Percentiles rank a stretch among this genome's conserved stretches.
phyloP scores from a whole-genome alignment of 2,888 invertebrate genomes.

The Eupithecia pulchellata region DNA sequence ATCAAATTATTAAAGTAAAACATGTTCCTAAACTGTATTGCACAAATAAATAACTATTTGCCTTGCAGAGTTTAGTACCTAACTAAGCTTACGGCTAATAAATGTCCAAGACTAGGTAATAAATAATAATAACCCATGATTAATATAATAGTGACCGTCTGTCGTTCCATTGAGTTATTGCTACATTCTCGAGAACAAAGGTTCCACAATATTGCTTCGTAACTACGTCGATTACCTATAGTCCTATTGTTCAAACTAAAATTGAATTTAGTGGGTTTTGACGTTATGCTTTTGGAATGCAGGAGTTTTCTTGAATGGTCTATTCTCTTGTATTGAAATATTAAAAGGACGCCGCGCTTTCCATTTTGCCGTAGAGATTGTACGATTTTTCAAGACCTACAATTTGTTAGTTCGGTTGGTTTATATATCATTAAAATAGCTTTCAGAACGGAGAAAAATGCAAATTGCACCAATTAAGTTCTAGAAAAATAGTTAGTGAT shows the following conservation, averaged over 20 bases:
- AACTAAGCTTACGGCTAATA: conserved; percentile 30
- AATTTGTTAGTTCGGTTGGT: neutral
- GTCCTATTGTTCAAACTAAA: conserved; percentile 38
- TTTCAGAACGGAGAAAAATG: neutral
- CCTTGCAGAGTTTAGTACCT: conserved; percentile 33
- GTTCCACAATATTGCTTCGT: conserved; percentile 34
- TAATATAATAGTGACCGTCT: conserved; percentile 43
- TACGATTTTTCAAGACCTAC: too few relatives aligned
- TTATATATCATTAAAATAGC: neutral
- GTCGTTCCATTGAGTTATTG: conserved; percentile 45
- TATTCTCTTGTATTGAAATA: conserved; percentile 17
- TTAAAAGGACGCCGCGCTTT: neutral
- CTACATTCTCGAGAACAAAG: conserved; percentile 40
- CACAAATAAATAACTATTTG: neutral
- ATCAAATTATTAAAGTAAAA: too few relatives aligned
- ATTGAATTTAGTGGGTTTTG: conserved; percentile 39
- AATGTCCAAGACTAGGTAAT: conserved; percentile 35
- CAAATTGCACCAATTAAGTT: neutral
- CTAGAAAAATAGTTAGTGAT: neutral
- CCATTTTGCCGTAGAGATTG: neutral
- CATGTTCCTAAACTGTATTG: neutral
- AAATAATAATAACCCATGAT: conserved; percentile 41
- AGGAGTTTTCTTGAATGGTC: conserved; percentile 28
- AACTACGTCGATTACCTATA: conserved; percentile 40
- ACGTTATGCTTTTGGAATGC: conserved; percentile 29